Evolutionary conservation across 2,888 invertebrate species (phyloP).

Genomic region (Mimumesa dahlbomi): DNA sequence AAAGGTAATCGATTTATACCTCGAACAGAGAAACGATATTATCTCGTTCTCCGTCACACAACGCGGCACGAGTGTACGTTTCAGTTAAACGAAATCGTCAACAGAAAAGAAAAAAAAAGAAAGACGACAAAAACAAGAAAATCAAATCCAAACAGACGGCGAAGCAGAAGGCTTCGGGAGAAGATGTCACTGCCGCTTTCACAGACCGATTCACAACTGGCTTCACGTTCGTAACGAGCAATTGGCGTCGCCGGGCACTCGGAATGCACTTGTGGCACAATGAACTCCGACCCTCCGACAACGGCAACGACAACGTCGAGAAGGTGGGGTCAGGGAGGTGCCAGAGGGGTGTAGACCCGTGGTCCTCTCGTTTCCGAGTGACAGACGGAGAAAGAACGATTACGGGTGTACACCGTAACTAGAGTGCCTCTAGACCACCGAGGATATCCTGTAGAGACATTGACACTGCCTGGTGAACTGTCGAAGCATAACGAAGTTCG

Average conservation of each 20-base stretch:
- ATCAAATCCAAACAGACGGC: too few species aligned
- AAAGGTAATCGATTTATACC: too few species aligned
- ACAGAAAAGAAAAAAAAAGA: too few species aligned
- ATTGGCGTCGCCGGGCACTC: conserved; percentile 70
- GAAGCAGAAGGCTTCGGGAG: conserved; percentile 10
- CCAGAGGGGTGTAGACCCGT: conserved; percentile 37
- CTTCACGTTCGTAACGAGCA: conserved; percentile 61
- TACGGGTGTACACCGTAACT: conserved; percentile 22
- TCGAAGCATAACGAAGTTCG: conserved; percentile 39
- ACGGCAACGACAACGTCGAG: conserved; percentile 37
- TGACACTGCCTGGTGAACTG: conserved; percentile 46
- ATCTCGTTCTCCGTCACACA: too few species aligned
- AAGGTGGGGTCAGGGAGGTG: conserved; percentile 32
- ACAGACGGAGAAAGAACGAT: conserved; percentile 29
- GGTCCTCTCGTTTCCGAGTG: background rate
- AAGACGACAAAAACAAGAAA: too few species aligned
- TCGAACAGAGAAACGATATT: too few species aligned
- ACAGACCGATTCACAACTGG: conserved; percentile 61
- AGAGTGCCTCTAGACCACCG: conserved; percentile 20
- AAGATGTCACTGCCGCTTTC: conserved; percentile 53
- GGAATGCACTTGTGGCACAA: conserved; percentile 77
- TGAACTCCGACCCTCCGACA: conserved; percentile 76
- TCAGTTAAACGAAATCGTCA: too few species aligned
- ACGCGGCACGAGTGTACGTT: too few species aligned
- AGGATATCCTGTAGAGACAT: conserved; percentile 62